These are phyloP conservation scores for Cephonodes hylas DNA, from an alignment of 2,888 invertebrate species.

Conservation along the genomic window DNA sequence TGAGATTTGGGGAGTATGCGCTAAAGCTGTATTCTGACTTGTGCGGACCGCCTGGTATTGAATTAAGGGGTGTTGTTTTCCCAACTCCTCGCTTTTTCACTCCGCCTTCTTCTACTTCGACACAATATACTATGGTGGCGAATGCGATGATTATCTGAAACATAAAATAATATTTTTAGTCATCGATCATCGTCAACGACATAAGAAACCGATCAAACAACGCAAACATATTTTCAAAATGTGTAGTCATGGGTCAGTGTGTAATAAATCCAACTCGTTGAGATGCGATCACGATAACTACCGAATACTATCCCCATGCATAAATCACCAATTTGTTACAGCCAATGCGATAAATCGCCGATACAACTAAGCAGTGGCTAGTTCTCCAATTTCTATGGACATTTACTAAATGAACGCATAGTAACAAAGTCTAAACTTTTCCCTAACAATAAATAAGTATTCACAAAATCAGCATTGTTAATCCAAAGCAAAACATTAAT, in stretches of 20 bases:
- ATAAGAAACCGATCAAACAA: too few species aligned
- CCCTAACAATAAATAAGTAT: too few species aligned
- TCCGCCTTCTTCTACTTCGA: conserved; percentile 65
- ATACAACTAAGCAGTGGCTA: too few species aligned
- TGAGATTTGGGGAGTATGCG: conserved; percentile 64
- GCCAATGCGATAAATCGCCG: too few species aligned
- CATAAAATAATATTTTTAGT: background rate
- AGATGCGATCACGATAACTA: conserved; percentile 9
- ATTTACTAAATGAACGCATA: too few species aligned
- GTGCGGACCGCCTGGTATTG: conserved; percentile 68
- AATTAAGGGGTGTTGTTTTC: conserved; percentile 60
- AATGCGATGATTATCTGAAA: conserved; percentile 63
- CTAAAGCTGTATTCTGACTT: conserved; percentile 73
- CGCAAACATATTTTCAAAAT: conserved; percentile 9
- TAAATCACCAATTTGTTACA: conserved; percentile 15
- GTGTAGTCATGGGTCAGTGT: background rate
- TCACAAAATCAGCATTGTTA: too few species aligned
- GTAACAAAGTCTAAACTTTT: too few species aligned
- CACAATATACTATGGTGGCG: conserved; percentile 53
- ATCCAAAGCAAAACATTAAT: conserved; percentile 10
- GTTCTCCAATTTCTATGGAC: too few species aligned
- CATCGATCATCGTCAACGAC: conserved; percentile 35
- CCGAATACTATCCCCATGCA: conserved; percentile 15
- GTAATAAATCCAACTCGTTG: background rate
- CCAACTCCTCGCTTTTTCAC: conserved; percentile 71